Evolutionary conservation across 2,888 invertebrate genomes (phyloP), one percentile per base, ranked within the genome.

Genomic region (Amphimallon solstitiale): DNA sequence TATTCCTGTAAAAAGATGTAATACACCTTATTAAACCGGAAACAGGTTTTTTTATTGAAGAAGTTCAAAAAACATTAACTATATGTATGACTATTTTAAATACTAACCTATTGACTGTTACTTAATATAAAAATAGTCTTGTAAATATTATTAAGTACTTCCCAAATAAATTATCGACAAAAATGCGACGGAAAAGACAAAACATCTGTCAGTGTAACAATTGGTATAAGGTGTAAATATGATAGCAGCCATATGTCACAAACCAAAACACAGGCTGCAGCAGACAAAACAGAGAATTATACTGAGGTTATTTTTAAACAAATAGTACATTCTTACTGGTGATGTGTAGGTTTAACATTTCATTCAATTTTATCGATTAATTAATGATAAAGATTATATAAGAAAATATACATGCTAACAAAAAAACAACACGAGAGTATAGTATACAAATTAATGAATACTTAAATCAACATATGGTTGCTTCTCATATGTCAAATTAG

Each of bases 401-500:
- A 59, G 56, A 34, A 29, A 29, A 29, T 29, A 29, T 29, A 29
- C 29, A 29, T 9, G 56, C 17, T 9, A 43, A 29, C 29, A 43
- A 43, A 59, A 29, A 15, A 9, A 40, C 23, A 59, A 23, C 43
- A 54, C 43, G 43, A 43, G 43, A 15, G 56, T 29, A 59, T 43
- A 59, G 43, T 43, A 43, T n/a, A n/a, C 9, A 9, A 5, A 29
- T 43, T 43, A 43, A 43, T 7, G 29, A 29, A 23, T 43, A 59
- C 15, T 59, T 29, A 59, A 59, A 59, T 29, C 29, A 59, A 59
- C 56, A 59, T 15, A 59, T 45, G 56, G 43, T 59, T 59, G 34
- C 34, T 29, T 59, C 56, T 45, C 56, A 34, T 43, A 19, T 59
- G 43, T 43, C 56, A 29, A 29, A 43, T 59, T 59, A 59, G 56